These are phyloP conservation scores for Larimichthys polyactis DNA, from an alignment of 2,113 vertebrate species.

Conservation along the genomic window DNA sequence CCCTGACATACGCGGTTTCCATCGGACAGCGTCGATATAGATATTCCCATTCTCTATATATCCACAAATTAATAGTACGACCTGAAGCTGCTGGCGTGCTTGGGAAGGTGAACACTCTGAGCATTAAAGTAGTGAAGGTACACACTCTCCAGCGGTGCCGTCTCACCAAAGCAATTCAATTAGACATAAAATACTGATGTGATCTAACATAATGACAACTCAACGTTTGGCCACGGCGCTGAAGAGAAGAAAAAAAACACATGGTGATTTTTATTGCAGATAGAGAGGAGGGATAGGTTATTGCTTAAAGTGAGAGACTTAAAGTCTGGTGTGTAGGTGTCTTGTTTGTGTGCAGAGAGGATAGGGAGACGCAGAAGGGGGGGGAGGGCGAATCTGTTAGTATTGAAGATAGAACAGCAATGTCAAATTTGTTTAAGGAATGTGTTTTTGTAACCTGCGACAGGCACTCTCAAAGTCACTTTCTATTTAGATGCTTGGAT, in stretches of 20 bases:
- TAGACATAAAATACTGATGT: slow-evolving; percentile 58
- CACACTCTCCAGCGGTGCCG: neutral
- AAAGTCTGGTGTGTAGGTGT: slow-evolving; percentile 29
- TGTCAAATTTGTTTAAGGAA: slow-evolving; percentile 69
- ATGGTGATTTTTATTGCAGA: slow-evolving; percentile 45
- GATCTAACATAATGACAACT: slow-evolving; percentile 61
- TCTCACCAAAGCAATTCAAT: slow-evolving; percentile 50
- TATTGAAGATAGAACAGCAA: slow-evolving; percentile 49
- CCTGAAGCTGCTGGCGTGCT: neutral
- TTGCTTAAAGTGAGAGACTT: slow-evolving; percentile 38
- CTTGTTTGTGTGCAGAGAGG: slow-evolving; percentile 24
- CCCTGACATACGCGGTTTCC: too few relatives aligned
- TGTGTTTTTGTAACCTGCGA: slow-evolving; percentile 59
- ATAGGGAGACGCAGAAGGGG: neutral
- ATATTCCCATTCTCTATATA: too few relatives aligned
- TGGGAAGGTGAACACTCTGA: slow-evolving; percentile 12
- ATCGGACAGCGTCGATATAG: too few relatives aligned
- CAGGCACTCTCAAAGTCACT: slow-evolving; percentile 57
- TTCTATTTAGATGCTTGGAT: slow-evolving; percentile 64
- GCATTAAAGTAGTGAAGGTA: neutral
- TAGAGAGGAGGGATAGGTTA: slow-evolving; percentile 2
- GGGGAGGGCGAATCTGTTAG: slow-evolving; percentile 18
- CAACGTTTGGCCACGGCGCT: slow-evolving; percentile 34
- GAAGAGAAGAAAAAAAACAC: slow-evolving; percentile 16
- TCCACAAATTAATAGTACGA: slow-evolving; percentile 14